Evolutionary conservation across 2,113 vertebrate species (phyloP), one percentile per base, ranked within the genome.

Genomic region (Ellobius talpinus): DNA sequence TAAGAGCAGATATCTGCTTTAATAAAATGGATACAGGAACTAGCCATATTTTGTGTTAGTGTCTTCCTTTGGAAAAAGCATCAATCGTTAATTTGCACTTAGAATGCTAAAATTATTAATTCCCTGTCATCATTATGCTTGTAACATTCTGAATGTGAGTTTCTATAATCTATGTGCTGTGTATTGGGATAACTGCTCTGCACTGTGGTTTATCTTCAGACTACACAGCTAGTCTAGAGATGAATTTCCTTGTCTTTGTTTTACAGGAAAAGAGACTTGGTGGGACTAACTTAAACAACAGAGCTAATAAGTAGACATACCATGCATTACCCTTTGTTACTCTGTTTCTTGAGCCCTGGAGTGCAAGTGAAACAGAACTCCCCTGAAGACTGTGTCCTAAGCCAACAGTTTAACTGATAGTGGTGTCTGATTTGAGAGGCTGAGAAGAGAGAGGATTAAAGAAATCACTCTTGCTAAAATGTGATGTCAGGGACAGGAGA

Each of bases 391-490:
- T 1, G 12, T 26, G 6, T n/a, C 47, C 45, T 66, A 65, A 14
- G 24, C 1, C 31, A 55, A 76, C 13, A 70, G 29, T 31, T 79
- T 65, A 70, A 39, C 17, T 47, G 12, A 58, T 61, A 52, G 2
- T 14, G 58, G 45, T 33, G 23, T 87, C 50, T 93, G 70, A 72
- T 31, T 95, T 24, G 7, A 95, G 50, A 55, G 33, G 21, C 17
- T 91, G 36, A 89, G 8, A 63, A 21, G 36, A 81, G 24, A 90
- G 5, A 31, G 87, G 39, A 63, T 93, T 50, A 93, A 96, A 95
- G 65, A 81, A 33, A 92, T 81, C 68, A 70, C 7, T 97, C 45
- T 93, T 76, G 4, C 26, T 93, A 55, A 86, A 92, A 45, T 74
- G 26, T 55, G 36, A 89, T 70, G 16, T 6, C 85, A 70, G 12